Percentiles rank a stretch among this genome's conserved stretches.
These are phyloP conservation scores for Eupithecia tripunctaria DNA, from an alignment of 2,888 invertebrate species.

Conservation along the genomic window DNA sequence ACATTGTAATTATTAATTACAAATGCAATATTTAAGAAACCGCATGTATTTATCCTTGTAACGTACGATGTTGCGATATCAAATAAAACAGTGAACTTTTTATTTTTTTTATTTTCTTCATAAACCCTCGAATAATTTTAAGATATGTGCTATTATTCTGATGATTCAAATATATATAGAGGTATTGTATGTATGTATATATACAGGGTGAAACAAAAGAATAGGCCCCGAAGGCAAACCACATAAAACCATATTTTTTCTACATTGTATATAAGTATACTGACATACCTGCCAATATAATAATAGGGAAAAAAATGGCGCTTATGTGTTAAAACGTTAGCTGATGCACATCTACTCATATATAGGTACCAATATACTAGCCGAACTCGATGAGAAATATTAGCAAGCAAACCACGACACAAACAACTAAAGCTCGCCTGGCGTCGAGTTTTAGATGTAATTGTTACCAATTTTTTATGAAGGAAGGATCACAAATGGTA, in stretches of 20 bases:
- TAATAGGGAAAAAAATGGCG: neutral
- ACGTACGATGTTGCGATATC: neutral
- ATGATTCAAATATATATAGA: neutral
- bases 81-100: slow-evolving; percentile 32
- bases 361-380: neutral
- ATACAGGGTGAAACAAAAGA: too few species aligned
- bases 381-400: too few species aligned
- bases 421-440: too few species aligned
- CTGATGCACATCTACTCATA: neutral
- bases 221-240: too few species aligned
- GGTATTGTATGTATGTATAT: too few species aligned
- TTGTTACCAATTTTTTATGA: too few species aligned
- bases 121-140: slow-evolving; percentile 21
- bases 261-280: neutral
- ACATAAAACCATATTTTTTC: too few species aligned
- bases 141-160: neutral
- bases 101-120: slow-evolving; percentile 24
- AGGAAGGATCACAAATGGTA: neutral
- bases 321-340: neutral
- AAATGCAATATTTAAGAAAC: neutral
- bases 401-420: too few species aligned
- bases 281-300: neutral
- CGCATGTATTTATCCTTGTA: neutral
- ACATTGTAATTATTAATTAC: neutral
- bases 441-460: too few species aligned